Base-by-base conservation (phyloP, 92 coral and sea anemone species). In the Actinernus sp. region DNA sequence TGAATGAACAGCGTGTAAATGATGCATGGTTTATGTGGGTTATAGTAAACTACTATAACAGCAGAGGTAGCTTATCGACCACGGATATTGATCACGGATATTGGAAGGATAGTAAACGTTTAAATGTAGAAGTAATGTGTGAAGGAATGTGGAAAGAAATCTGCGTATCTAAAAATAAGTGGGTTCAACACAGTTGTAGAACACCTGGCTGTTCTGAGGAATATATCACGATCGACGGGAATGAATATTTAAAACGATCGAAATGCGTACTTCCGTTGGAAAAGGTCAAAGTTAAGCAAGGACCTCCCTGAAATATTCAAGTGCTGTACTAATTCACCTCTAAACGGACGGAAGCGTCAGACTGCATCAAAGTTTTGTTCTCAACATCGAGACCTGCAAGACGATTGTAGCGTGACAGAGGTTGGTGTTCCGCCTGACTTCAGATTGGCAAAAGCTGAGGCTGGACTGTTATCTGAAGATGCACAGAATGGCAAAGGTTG, bases 221-320 rank as follows among this genome's bases (percentile, higher is more conserved):
- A n/a, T 81, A 81, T 55, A 82, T 87, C n/a, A 82, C 85, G 31
- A 79, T 82, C 12, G 89, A 88, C 49, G 89, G 94, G 16, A 88
- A 88, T 47, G 86, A 87, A 41, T 87, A 81, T 26, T 31, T 87
- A 6, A 81, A 81, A n/a, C 60, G 93, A 33, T 54, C 73, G 18
- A 89, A 89, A 47, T 84, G 96, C 36, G 90, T 90, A 6, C 16
- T 79, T 17, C 96, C 84, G 23, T 46, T 27, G 47, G 80, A 78
- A 26, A 89, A 73, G 22, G 82, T 85, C 11, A n/a, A 75, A 66
- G 48, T 14, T 90, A 38, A 26, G 86, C 30, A 57, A 51, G n/a
- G 86, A 88, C 47, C 73, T 88, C 14, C 94, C 71, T 6, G 64
- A 86, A 57, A 47, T 86, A 5, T 67, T 63, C 51, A 39, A 58